phyloP scores from a whole-genome alignment of 2,888 invertebrate genomes.

The Nebria salina region DNA sequence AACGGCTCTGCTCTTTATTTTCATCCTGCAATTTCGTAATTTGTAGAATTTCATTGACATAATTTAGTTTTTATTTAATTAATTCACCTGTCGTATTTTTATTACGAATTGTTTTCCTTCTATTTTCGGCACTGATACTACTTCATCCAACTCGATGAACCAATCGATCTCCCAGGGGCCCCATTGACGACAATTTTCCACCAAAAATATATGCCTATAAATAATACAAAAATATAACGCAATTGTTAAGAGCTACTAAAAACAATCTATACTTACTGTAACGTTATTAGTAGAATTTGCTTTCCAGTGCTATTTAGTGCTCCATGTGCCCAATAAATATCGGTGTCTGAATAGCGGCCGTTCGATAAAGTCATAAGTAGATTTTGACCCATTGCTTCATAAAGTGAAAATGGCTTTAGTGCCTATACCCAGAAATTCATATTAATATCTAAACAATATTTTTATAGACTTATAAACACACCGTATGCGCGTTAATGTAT shows the following conservation, averaged over 20 bases:
- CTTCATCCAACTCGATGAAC: slow-evolving; percentile 76
- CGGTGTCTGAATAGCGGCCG: slow-evolving; percentile 71
- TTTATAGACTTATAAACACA: slow-evolving; percentile 55
- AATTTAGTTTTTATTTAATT: slow-evolving; percentile 38
- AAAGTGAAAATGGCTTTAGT: slow-evolving; percentile 75
- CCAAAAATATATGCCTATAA: slow-evolving; percentile 75
- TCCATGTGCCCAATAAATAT: slow-evolving; percentile 78
- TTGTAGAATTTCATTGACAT: slow-evolving; percentile 10
- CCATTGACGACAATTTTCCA: slow-evolving; percentile 75
- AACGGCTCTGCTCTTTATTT: slow-evolving; percentile 59
- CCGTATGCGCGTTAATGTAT: slow-evolving; percentile 73
- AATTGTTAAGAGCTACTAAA: not conserved
- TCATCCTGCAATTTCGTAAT: slow-evolving; percentile 64
- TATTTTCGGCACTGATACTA: slow-evolving; percentile 73
- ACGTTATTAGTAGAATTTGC: slow-evolving; percentile 74
- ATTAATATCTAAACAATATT: not conserved
- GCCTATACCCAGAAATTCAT: slow-evolving; percentile 66
- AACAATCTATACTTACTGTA: slow-evolving; percentile 66
- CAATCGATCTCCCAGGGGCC: slow-evolving; percentile 82
- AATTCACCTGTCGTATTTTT: slow-evolving; percentile 76
- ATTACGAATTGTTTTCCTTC: slow-evolving; percentile 72
- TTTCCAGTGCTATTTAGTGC: slow-evolving; percentile 70
- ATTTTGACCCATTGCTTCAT: slow-evolving; percentile 76
- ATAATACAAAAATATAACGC: slow-evolving; percentile 24
- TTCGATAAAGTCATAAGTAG: slow-evolving; percentile 72